phyloP scores from a whole-genome alignment of 2,797 vertebrate species.

The Diceros bicornis region DNA sequence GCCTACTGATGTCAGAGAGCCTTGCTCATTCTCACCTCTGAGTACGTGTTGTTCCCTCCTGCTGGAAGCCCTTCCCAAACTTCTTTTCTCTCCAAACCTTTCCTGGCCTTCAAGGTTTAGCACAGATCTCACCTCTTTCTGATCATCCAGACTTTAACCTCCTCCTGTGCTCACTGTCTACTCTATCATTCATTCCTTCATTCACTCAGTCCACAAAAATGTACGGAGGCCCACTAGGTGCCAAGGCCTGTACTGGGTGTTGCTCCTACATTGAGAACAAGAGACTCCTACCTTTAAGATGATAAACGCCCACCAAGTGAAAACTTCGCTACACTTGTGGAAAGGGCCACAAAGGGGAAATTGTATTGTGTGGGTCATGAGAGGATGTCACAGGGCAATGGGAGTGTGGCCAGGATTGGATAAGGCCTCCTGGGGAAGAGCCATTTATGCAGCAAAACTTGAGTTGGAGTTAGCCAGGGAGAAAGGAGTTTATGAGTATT shows the following conservation, averaged over 20 bases:
- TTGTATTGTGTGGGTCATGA: neutral
- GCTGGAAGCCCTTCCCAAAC: neutral
- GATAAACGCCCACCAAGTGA: neutral
- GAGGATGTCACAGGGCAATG: neutral
- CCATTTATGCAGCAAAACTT: neutral
- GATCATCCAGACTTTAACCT: neutral
- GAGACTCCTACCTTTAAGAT: neutral
- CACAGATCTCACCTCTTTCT: neutral
- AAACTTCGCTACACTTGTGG: neutral
- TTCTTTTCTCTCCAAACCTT: neutral
- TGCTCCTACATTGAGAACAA: neutral
- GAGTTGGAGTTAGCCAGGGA: no score
- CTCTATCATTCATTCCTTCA: neutral
- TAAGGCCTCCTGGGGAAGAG: neutral
- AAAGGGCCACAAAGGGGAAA: neutral
- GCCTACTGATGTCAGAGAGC: neutral
- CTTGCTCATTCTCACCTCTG: neutral
- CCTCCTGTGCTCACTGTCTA: neutral
- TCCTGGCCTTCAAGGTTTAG: neutral
- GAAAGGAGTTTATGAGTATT: neutral
- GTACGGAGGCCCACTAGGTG: neutral
- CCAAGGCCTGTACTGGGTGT: neutral
- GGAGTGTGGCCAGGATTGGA: neutral
- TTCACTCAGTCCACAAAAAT: neutral
- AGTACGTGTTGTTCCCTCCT: no score